These are phyloP conservation scores for Hetaerina americana DNA, from an alignment of 1,140 invertebrate genomes.

Conservation along the genomic window DNA sequence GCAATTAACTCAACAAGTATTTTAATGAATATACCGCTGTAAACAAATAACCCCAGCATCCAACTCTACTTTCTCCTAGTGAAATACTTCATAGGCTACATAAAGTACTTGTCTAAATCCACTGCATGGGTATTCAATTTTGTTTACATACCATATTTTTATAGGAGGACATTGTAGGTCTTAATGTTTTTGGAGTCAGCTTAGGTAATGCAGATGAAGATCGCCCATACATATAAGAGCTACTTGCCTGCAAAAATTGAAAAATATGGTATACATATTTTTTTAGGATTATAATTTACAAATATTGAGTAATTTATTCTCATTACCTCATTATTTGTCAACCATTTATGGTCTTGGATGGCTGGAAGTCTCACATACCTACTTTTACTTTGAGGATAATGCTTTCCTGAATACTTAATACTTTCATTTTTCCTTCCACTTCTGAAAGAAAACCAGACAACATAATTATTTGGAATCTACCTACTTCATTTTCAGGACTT, in stretches of 20 bases:
- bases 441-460: neutral
- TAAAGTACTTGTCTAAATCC: too few species aligned
- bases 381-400: neutral
- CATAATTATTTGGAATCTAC: too few species aligned
- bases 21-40: too few species aligned
- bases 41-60: too few species aligned
- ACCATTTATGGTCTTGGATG: neutral
- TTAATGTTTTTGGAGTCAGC: neutral
- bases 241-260: neutral
- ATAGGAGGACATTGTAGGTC: neutral
- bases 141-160: neutral
- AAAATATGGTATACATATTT: neutral
- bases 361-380: neutral
- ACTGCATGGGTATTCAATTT: too few species aligned
- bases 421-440: neutral
- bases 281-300: neutral
- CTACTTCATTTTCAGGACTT: too few species aligned
- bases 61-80: too few species aligned
- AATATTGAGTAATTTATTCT: neutral
- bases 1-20: too few species aligned
- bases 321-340: neutral
- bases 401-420: neutral
- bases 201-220: neutral
- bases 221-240: neutral
- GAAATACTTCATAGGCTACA: too few species aligned